These are phyloP conservation scores for Psilanteris sp. DNA, from an alignment of 1,140 invertebrate genomes.

Conservation along the genomic window DNA sequence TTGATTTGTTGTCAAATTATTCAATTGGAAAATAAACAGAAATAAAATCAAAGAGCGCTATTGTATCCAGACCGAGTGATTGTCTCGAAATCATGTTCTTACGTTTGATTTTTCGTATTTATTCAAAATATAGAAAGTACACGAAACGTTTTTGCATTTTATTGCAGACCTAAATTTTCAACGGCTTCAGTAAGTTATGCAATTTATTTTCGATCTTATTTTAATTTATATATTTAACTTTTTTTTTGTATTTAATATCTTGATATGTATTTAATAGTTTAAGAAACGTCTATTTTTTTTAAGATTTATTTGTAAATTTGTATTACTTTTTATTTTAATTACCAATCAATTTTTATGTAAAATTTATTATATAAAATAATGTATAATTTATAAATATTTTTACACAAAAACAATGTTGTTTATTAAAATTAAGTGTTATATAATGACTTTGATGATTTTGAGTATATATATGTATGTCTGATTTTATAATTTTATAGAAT, in stretches of 20 bases:
- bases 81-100: constrained; percentile 62
- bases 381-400: too few relatives aligned
- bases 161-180: constrained; percentile 40
- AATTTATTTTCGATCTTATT: constrained; percentile 1
- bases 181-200: constrained; percentile 18
- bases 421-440: too few relatives aligned
- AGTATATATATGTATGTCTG: too few relatives aligned
- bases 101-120: constrained; percentile 62
- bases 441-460: too few relatives aligned
- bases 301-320: constrained; percentile 34
- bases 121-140: constrained; percentile 64
- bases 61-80: constrained; percentile 65
- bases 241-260: background rate
- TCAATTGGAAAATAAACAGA: constrained; percentile 25
- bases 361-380: too few relatives aligned
- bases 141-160: constrained; percentile 43
- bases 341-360: too few relatives aligned
- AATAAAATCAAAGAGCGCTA: constrained; percentile 59
- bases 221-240: background rate
- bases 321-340: constrained; percentile 13
- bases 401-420: too few relatives aligned
- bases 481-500: too few relatives aligned
- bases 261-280: background rate
- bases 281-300: constrained; percentile 2
- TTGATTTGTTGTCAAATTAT: background rate